phyloP scores from a whole-genome alignment of 2,888 invertebrate genomes.

The Gerris lacustris region DNA sequence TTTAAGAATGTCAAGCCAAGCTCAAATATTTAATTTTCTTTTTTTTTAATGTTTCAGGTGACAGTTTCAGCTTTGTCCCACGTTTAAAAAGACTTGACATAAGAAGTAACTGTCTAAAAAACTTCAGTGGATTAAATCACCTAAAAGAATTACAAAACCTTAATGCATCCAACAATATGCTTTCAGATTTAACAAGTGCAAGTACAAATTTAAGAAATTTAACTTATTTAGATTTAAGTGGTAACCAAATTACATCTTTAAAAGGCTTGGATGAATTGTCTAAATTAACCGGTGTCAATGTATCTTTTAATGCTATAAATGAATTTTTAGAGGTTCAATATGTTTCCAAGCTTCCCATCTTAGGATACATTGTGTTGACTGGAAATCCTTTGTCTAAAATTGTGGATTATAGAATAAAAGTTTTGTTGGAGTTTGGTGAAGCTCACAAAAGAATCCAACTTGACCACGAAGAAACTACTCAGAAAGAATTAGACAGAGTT shows the following conservation, averaged over 20 bases:
- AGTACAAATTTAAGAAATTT: conserved; percentile 81
- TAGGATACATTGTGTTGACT: conserved; percentile 73
- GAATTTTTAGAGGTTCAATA: conserved; percentile 69
- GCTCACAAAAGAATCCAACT: conserved; percentile 71
- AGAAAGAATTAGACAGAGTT: conserved; percentile 82
- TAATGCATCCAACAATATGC: conserved; percentile 67
- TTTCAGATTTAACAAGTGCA: conserved; percentile 58
- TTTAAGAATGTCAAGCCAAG: no score
- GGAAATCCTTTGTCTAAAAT: conserved; percentile 80
- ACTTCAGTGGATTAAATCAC: conserved; percentile 57
- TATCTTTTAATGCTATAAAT: conserved; percentile 72
- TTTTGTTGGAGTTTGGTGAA: conserved; percentile 73
- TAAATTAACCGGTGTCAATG: conserved; percentile 71
- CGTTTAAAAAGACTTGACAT: conserved; percentile 17
- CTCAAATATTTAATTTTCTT: no score
- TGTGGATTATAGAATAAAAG: conserved; percentile 80
- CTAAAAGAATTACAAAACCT: conserved; percentile 60
- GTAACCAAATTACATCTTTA: conserved; percentile 63
- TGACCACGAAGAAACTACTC: conserved; percentile 76
- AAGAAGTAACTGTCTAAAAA: conserved; percentile 34
- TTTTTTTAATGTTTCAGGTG: conserved; percentile 8
- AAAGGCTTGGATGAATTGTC: conserved; percentile 68
- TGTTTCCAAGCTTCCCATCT: conserved; percentile 67
- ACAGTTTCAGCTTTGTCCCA: conserved; percentile 16
- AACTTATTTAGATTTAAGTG: conserved; percentile 68